Percentiles rank a stretch among this genome's conserved stretches.
phyloP scores from a whole-genome alignment of 2,797 vertebrate species.

The Tympanoctomys barrerae region DNA sequence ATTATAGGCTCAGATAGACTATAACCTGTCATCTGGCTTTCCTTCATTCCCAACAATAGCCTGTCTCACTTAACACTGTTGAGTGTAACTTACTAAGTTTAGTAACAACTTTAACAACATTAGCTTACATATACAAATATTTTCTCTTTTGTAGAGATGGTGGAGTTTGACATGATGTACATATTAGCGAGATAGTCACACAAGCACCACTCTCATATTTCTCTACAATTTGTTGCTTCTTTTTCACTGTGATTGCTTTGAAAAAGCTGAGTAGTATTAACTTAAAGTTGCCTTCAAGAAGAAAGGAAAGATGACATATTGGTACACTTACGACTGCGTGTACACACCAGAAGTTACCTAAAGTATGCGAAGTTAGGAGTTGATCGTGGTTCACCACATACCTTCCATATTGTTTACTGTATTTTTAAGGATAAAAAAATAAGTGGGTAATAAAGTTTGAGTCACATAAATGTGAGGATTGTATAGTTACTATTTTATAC shows the following conservation, averaged over 20 bases:
- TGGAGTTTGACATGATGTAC: neutral
- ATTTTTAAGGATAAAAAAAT: conserved; percentile 17
- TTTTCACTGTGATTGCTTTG: neutral
- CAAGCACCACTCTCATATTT: neutral
- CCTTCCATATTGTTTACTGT: neutral
- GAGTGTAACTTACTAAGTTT: neutral
- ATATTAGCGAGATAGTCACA: neutral
- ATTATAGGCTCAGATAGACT: neutral
- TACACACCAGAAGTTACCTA: neutral
- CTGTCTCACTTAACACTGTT: neutral
- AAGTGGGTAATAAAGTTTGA: neutral
- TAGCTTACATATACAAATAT: neutral
- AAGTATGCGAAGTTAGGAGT: neutral
- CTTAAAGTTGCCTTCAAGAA: neutral
- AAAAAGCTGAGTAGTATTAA: neutral
- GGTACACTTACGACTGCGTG: neutral
- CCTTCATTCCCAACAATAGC: neutral
- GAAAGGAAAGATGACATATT: neutral
- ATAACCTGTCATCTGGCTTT: neutral
- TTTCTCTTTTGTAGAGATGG: neutral
- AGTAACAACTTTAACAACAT: neutral
- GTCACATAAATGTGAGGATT: neutral
- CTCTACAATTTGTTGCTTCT: neutral
- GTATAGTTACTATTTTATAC: neutral
- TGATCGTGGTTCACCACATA: neutral